Conservation (phyloP, 2,797 vertebrate species). For the Paramormyrops hopkinsi region DNA sequence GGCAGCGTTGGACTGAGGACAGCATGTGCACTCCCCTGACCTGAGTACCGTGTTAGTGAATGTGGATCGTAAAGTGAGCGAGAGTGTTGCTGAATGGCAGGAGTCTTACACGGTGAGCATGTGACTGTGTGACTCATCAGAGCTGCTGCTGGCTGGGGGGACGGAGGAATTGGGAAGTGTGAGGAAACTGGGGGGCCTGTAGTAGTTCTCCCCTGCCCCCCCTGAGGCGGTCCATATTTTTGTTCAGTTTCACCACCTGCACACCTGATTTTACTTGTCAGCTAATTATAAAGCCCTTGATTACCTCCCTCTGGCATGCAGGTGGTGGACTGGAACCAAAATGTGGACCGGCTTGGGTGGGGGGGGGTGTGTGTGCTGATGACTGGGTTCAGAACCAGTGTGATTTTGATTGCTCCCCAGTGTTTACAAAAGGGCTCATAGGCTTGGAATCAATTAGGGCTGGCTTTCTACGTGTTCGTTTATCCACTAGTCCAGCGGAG, state of each 20-base stretch:
- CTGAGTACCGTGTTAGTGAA: not conserved
- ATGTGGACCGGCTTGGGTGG: conserved; percentile 58
- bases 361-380: not conserved
- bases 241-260: not conserved
- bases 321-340: conserved; percentile 46
- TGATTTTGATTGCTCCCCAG: conserved; percentile 62
- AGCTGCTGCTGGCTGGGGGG: not conserved
- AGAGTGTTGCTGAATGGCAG: not conserved
- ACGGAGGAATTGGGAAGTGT: not conserved
- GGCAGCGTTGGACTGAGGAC: not conserved
- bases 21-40: not conserved
- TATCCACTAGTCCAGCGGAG: conserved; percentile 56
- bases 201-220: not conserved
- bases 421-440: conserved; percentile 72
- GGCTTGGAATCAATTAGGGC: conserved; percentile 75
- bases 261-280: not conserved
- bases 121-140: not conserved
- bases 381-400: not conserved
- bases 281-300: conserved; percentile 1
- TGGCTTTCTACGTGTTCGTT: conserved; percentile 66
- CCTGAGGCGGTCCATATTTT: not conserved
- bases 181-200: not conserved
- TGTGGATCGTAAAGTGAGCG: not conserved
- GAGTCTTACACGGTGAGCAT: not conserved
- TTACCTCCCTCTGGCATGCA: not conserved